These are phyloP conservation scores for Sakesphorus luctuosus DNA, from an alignment of 2,113 vertebrate genomes.

Conservation along the genomic window DNA sequence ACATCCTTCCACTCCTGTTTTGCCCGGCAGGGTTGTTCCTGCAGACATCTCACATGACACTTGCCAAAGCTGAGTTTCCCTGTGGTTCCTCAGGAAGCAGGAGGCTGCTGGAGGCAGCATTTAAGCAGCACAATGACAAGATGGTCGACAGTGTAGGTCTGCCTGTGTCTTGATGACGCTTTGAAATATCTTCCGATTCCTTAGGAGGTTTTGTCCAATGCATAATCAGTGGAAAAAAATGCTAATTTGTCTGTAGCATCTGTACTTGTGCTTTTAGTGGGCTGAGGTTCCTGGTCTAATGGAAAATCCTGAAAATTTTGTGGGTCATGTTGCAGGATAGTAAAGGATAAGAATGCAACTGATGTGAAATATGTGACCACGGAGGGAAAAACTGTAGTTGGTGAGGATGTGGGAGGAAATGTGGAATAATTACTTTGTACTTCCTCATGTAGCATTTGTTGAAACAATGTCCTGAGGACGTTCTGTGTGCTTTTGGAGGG, in stretches of 20 bases:
- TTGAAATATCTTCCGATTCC: not conserved
- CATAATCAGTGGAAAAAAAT: not conserved
- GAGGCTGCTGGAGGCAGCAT: not conserved
- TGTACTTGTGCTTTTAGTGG: not conserved
- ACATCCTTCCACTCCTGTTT: not conserved
- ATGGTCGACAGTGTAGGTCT: not conserved
- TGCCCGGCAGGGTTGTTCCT: not conserved
- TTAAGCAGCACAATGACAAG: not conserved
- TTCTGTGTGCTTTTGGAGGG: not conserved
- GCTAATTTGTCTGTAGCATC: not conserved
- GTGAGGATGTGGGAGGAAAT: not conserved
- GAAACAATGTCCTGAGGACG: not conserved
- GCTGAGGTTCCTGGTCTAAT: not conserved
- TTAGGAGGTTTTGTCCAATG: not conserved
- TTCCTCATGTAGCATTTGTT: not conserved
- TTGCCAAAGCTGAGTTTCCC: not conserved
- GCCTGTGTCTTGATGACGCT: not conserved
- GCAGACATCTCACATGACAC: not conserved
- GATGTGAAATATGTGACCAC: not conserved
- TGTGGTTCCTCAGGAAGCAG: rapidly evolving
- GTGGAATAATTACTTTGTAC: not conserved
- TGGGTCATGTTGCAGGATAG: not conserved
- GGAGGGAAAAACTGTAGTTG: not conserved
- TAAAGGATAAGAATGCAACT: not conserved
- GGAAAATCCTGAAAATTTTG: not conserved